Evolutionary conservation across 2,888 invertebrate species (phyloP).

Genomic region (Athalia cordata): DNA sequence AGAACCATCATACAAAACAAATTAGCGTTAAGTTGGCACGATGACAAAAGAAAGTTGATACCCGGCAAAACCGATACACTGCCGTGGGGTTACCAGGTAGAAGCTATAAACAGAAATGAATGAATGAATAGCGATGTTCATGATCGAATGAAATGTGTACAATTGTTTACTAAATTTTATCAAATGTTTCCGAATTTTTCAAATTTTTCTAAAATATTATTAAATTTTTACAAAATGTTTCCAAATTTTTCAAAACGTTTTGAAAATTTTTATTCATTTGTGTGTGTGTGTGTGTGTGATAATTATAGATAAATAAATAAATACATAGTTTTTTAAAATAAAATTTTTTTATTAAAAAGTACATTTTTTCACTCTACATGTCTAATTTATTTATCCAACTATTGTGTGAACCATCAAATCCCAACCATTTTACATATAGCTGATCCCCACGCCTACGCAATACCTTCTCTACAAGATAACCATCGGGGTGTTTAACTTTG

Average conservation of each 20-base stretch:
- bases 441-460: conserved; percentile 52
- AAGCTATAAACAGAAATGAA: not conserved
- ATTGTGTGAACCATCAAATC: conserved; percentile 20
- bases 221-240: too few species aligned
- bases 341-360: not conserved
- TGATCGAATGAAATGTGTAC: too few species aligned
- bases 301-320: not conserved
- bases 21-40: conserved; percentile 41
- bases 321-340: not conserved
- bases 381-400: conserved; percentile 3
- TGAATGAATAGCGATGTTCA: not conserved
- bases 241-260: too few species aligned
- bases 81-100: conserved; percentile 43
- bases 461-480: conserved; percentile 60
- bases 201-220: too few species aligned
- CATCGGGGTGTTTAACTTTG: conserved; percentile 50
- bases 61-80: conserved; percentile 32
- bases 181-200: too few species aligned
- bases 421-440: conserved; percentile 51
- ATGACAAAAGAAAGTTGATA: conserved; percentile 48
- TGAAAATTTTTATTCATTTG: too few species aligned
- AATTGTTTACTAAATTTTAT: too few species aligned
- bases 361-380: not conserved
- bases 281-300: not conserved
- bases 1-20: conserved; percentile 48